Evolutionary conservation across 2,797 vertebrate genomes (phyloP).

Genomic region (Otolemur crassicaudatus): DNA sequence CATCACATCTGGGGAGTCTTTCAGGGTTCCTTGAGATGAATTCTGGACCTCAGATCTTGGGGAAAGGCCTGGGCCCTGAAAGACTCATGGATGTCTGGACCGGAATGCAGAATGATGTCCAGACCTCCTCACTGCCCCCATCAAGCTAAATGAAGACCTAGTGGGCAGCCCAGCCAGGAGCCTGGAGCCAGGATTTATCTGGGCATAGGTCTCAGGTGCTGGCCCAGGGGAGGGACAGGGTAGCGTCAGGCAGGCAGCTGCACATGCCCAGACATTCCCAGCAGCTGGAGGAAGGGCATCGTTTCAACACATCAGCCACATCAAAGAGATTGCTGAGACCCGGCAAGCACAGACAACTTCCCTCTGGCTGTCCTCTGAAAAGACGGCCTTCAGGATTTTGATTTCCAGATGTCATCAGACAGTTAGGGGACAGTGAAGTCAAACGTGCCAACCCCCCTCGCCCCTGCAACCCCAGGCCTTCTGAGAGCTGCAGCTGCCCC

Average conservation of each 20-base stretch:
- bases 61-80: neutral
- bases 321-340: slow-evolving; percentile 21
- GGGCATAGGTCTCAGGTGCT: neutral
- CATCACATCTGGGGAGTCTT: neutral
- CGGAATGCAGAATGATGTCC: neutral
- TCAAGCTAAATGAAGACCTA: neutral
- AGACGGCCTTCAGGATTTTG: neutral
- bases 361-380: neutral
- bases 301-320: neutral
- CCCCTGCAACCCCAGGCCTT: neutral
- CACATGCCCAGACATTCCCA: neutral
- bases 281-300: neutral
- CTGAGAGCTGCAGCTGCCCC: neutral
- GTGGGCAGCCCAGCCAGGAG: neutral
- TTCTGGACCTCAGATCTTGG: neutral
- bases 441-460: neutral
- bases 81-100: neutral
- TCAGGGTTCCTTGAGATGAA: no score
- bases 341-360: neutral
- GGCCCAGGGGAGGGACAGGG: neutral
- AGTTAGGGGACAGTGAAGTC: neutral
- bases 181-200: neutral
- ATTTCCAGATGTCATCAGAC: neutral
- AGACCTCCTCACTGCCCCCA: neutral
- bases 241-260: neutral